Evolutionary conservation across 2,888 invertebrate genomes (phyloP).

Genomic region (Cheilosia urbana): DNA sequence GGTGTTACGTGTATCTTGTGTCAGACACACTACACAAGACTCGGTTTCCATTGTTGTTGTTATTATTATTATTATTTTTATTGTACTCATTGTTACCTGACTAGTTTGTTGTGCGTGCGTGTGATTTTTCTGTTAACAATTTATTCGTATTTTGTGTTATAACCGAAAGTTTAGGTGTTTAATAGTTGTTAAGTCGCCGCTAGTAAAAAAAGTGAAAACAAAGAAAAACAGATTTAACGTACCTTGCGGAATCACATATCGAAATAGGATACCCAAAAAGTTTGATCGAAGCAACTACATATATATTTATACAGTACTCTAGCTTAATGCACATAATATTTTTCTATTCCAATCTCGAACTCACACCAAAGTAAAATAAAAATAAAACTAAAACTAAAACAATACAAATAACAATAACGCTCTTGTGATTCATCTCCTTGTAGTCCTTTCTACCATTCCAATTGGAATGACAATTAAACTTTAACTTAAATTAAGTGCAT

Average conservation of each 20-base stretch:
- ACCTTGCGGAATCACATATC: constrained; percentile 65
- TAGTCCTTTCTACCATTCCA: constrained; percentile 39
- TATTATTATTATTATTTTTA: constrained; percentile 55
- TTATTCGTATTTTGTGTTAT: constrained; percentile 29
- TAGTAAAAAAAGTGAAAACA: neutral
- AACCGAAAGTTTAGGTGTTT: constrained; percentile 39
- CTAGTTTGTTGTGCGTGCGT: constrained; percentile 54
- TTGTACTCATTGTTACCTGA: constrained; percentile 67
- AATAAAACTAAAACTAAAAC: neutral
- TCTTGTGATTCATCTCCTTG: constrained; percentile 57
- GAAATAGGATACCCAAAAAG: constrained; percentile 11
- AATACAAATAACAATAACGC: too few relatives aligned
- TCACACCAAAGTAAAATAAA: constrained; percentile 28
- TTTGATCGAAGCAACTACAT: constrained; percentile 13
- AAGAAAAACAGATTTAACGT: constrained; percentile 38
- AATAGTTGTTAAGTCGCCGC: constrained; percentile 25
- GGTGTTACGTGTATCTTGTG: constrained; percentile 84
- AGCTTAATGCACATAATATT: constrained; percentile 44
- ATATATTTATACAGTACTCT: constrained; percentile 19
- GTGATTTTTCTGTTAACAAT: constrained; percentile 50
- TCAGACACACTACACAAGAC: constrained; percentile 79
- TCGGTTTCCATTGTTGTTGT: constrained; percentile 74
- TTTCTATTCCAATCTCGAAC: constrained; percentile 53
- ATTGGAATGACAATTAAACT: constrained; percentile 50
- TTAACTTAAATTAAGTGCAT: constrained; percentile 67